Evolutionary conservation across 1,140 invertebrate species (phyloP).

Genomic region (Meloidogyne chitwoodi): DNA sequence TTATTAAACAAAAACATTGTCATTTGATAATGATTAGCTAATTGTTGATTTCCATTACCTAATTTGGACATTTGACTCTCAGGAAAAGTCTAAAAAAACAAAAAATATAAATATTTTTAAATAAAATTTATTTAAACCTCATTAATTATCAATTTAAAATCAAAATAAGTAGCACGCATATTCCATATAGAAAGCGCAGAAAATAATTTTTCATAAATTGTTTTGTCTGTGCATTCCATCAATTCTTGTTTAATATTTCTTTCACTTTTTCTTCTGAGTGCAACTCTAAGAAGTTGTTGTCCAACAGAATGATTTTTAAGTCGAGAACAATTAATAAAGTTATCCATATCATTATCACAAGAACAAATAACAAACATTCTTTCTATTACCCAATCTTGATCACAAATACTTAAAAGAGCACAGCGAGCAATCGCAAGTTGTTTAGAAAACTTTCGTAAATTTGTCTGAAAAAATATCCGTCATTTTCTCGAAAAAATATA

Average conservation of each 20-base stretch:
- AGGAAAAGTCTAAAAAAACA: not conserved
- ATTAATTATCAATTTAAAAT: slow-evolving; percentile 42
- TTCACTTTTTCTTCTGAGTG: slow-evolving; percentile 38
- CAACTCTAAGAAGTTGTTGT: slow-evolving; percentile 44
- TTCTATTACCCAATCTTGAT: slow-evolving; percentile 47
- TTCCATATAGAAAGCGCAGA: slow-evolving; percentile 48
- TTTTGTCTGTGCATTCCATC: slow-evolving; percentile 27
- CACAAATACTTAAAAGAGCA: slow-evolving; percentile 41
- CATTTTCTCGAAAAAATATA: not conserved
- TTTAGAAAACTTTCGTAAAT: slow-evolving; percentile 3
- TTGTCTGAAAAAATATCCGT: not conserved
- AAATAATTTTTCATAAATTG: slow-evolving; percentile 44
- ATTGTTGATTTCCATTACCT: slow-evolving; percentile 18
- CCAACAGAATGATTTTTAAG: slow-evolving; percentile 19
- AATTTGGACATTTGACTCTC: slow-evolving; percentile 13
- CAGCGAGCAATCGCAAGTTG: slow-evolving; percentile 7
- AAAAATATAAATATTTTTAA: not conserved
- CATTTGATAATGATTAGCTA: slow-evolving; percentile 18
- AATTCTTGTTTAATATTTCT: slow-evolving; percentile 44
- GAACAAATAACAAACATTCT: slow-evolving; percentile 47
- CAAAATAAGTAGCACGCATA: slow-evolving; percentile 49
- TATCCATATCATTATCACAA: slow-evolving; percentile 32
- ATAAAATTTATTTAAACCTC: slow-evolving; percentile 13
- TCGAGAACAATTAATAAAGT: slow-evolving; percentile 23
- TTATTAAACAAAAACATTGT: slow-evolving; percentile 3